Evolutionary conservation across 2,797 vertebrate species (phyloP), one percentile per base, ranked within the genome.

Genomic region (Pogonophryne albipinna): DNA sequence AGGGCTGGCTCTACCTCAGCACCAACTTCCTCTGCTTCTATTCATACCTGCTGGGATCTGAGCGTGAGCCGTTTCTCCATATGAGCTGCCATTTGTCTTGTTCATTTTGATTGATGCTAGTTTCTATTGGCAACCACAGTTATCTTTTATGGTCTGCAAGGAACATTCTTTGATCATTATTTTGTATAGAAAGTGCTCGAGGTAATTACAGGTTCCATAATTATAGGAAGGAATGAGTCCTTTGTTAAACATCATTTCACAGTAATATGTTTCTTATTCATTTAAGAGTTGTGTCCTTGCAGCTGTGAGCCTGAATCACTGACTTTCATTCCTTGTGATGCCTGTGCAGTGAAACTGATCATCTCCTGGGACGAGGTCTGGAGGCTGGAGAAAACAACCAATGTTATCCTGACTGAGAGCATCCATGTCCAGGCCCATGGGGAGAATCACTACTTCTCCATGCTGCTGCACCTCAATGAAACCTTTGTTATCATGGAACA

Each of bases 1-100:
- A 99, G 88, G 98, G 98, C 10, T 99, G 98, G 98, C 96, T 99
- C 11, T 99, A 99, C 92, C 97, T 99, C 80, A 99, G 98, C 90
- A 98, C 98, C 75, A 99, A 99, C 92, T 99, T 99, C 89, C 91
- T 99, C 44, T 98, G 97, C 88, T 99, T 99, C 93, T 99, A 99
- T 91, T 99, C 98, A 0, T 99, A 97, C 89, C 93, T 99, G 82
- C 95, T 99, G 76, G 98, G 98, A 89, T 86, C 96, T 71, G 98
- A 99, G 92, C 93, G 98, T 99, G 87, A 96, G 96, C 17, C 14
- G 16, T 65, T 64, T 47, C 41, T 53, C 62, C 45, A 51, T 42
- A 27, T 6, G 27, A 50, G n/a, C n/a, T 57, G 57, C 23, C 19
- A 20, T 76, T 83, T 80, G 5, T 76, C 59, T 69, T 66, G 7